Evolutionary conservation across 2,797 vertebrate genomes (phyloP).

Genomic region (Notoglanidium macrostoma): DNA sequence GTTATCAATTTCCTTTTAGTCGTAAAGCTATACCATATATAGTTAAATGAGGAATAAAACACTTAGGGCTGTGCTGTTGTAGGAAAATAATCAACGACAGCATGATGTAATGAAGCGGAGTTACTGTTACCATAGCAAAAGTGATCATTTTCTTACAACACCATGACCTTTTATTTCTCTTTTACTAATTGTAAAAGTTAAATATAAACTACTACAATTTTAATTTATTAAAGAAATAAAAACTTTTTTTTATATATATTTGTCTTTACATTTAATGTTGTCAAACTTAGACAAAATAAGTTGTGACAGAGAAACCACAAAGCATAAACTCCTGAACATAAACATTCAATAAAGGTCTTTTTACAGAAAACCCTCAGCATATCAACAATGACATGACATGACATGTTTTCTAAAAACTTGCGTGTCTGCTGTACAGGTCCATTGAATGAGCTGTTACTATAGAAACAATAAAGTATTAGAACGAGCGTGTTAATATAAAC

Average conservation of each 20-base stretch:
- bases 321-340: no score
- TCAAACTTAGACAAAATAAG: no score
- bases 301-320: no score
- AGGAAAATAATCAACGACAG: background rate
- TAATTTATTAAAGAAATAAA: no score
- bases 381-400: no score
- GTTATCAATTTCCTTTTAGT: background rate
- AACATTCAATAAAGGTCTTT: no score
- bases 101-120: background rate
- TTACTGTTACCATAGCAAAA: background rate
- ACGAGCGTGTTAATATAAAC: no score
- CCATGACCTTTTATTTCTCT: background rate
- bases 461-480: background rate
- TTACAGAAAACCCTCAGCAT: no score
- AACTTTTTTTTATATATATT: no score
- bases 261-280: no score
- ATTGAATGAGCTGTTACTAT: background rate
- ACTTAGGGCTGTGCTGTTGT: background rate
- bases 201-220: background rate
- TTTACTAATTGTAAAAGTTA: background rate
- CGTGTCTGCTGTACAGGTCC: background rate
- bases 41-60: background rate
- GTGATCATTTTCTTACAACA: background rate
- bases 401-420: background rate
- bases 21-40: background rate